Conservation (phyloP, 2,797 vertebrate genomes). For the Chloroceryle amazona region DNA sequence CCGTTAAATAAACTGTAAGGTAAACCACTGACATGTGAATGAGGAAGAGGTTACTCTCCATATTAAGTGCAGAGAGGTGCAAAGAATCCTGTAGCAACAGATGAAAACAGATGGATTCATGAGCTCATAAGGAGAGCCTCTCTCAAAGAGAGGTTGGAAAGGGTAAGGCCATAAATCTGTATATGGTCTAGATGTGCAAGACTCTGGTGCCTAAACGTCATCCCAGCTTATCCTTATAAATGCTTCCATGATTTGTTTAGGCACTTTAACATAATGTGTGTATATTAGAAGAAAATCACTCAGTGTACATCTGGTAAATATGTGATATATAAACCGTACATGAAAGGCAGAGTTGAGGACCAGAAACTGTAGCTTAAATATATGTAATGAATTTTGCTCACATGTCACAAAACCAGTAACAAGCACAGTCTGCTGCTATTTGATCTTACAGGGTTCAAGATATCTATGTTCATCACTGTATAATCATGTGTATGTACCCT, state of each 20-base stretch:
- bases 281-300: neutral
- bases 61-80: neutral
- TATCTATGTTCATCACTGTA: neutral
- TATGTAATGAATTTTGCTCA: neutral
- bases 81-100: neutral
- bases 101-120: neutral
- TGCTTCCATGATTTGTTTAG: neutral
- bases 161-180: neutral
- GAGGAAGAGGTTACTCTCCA: neutral
- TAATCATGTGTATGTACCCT: rapidly evolving
- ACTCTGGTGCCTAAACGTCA: neutral
- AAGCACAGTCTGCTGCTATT: neutral
- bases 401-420: neutral
- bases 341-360: neutral
- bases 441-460: neutral
- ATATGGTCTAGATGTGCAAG: constrained; percentile 3
- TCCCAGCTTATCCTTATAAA: constrained; percentile 10
- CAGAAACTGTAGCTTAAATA: neutral
- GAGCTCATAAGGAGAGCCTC: neutral
- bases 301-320: neutral
- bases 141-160: neutral
- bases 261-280: neutral
- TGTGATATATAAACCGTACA: neutral
- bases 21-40: neutral
- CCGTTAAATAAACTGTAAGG: neutral